Base-by-base conservation (phyloP, 2,113 vertebrate genomes). In the Synodontis membranacea region DNA sequence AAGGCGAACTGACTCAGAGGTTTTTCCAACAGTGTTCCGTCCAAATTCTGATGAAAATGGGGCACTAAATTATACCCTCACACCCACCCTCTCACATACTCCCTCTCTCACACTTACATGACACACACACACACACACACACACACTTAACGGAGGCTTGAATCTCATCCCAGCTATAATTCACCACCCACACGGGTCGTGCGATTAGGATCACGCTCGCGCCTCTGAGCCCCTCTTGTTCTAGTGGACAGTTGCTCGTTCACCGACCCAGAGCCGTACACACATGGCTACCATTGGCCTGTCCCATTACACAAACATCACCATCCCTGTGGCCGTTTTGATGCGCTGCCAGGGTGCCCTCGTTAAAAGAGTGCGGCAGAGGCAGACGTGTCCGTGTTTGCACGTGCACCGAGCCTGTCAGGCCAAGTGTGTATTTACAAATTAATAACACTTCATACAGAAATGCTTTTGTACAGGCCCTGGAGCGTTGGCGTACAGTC, bases 371-470 rank as follows among this genome's bases (percentile, higher is more conserved):
- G 79, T 8, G 70, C 58, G 66, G 83, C 79, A 60, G 68, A 54
- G 68, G 46, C 15, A 19, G 75, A 83, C 9, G 7, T 31, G 79
- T 12, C 23, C 15, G 42, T 31, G 34, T 72, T 84, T 48, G 50
- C 52, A 80, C 28, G 86, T 48, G 50, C 28, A 44, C 28, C 14
- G 1, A 42, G 28, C 31, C 48, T 46, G 70, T 76, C 81, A 62
- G 79, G 52, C 85, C 42, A 85, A 39, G 44, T 19, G 58, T 90
- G 72, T 88, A 79, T 86, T 83, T 87, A 83, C 62, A 83, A 83
- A 75, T 88, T 87, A 88, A 86, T 91, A 88, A 88, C 76, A 79
- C 60, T 82, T 82, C 83, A 76, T 80, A 88, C 87, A 92, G 89
- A 88, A 90, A 87, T 86, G 84, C 46, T 88, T 86, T 89, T 88